Percentiles rank a stretch among this genome's conserved stretches.
Conservation (phyloP, 2,797 vertebrate genomes). For the Melanotaenia maccullochi region DNA sequence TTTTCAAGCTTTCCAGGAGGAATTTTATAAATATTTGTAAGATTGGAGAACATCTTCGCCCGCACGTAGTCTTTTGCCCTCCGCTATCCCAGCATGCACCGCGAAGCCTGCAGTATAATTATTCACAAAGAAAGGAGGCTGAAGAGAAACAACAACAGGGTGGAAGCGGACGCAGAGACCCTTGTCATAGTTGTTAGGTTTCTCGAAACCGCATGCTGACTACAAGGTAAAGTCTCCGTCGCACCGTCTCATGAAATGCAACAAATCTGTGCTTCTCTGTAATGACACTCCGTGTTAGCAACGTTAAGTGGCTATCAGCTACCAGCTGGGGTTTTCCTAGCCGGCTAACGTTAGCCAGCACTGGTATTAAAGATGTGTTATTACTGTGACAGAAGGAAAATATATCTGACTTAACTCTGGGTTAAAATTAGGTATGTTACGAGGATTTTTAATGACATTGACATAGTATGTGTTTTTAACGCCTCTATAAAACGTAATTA, state of each 20-base stretch:
- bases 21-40: slow-evolving; percentile 12
- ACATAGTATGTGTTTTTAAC: neutral
- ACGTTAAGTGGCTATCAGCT: slow-evolving; percentile 32
- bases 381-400: neutral
- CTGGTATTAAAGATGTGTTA: slow-evolving; percentile 7
- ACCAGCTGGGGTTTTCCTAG: slow-evolving; percentile 33
- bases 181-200: neutral
- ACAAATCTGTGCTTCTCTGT: neutral
- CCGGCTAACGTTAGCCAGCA: slow-evolving; percentile 59
- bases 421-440: accelerated
- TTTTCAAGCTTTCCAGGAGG: neutral
- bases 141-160: slow-evolving; percentile 74
- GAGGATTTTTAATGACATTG: accelerated
- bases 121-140: slow-evolving; percentile 75
- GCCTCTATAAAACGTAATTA: neutral
- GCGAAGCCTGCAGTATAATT: slow-evolving; percentile 78
- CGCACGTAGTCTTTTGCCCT: slow-evolving; percentile 40
- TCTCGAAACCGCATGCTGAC: slow-evolving; percentile 28
- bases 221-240: slow-evolving; percentile 48
- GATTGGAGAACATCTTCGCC: neutral
- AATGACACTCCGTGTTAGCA: slow-evolving; percentile 19
- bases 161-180: slow-evolving; percentile 56
- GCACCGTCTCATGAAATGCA: neutral
- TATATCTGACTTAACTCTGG: too few species aligned
- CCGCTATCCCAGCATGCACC: slow-evolving; percentile 79